A percentile compares a stretch with the other conserved stretches of the same genome.
Conservation (phyloP, 2,113 vertebrate species). For the Bubo bubo region DNA sequence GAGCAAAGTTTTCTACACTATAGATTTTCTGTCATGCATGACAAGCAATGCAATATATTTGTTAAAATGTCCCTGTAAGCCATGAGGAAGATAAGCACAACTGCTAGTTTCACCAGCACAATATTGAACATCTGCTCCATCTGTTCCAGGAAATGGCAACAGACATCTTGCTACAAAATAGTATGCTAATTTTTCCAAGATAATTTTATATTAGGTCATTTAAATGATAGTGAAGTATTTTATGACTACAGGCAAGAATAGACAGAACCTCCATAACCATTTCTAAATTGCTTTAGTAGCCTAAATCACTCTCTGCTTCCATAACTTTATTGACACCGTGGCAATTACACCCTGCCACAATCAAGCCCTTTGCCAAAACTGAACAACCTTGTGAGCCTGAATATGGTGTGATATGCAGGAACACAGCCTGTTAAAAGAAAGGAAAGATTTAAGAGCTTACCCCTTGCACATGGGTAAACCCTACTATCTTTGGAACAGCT, state of each 20-base stretch:
- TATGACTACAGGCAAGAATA: neutral
- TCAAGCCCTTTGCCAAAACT: neutral
- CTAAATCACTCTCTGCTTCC: neutral
- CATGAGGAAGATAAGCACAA: neutral
- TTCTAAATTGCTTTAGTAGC: neutral
- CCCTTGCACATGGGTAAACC: neutral
- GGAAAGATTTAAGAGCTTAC: neutral
- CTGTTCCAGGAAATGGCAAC: neutral
- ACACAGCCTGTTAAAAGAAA: neutral
- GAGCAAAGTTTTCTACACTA: neutral
- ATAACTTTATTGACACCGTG: rapidly evolving
- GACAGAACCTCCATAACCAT: neutral
- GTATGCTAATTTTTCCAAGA: neutral
- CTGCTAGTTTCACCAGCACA: neutral
- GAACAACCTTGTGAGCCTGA: neutral
- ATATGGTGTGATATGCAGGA: neutral
- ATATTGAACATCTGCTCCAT: constrained; percentile 25
- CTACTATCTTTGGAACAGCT: neutral
- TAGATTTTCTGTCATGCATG: neutral
- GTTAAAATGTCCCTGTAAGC: constrained; percentile 25
- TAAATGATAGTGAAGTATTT: neutral
- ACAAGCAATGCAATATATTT: neutral
- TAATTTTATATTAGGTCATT: neutral
- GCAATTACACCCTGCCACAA: neutral
- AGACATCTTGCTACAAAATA: neutral